Percentiles rank a stretch among this genome's conserved stretches.
These are phyloP conservation scores for Sycophila sp. DNA, from an alignment of 1,140 invertebrate species.

Conservation along the genomic window DNA sequence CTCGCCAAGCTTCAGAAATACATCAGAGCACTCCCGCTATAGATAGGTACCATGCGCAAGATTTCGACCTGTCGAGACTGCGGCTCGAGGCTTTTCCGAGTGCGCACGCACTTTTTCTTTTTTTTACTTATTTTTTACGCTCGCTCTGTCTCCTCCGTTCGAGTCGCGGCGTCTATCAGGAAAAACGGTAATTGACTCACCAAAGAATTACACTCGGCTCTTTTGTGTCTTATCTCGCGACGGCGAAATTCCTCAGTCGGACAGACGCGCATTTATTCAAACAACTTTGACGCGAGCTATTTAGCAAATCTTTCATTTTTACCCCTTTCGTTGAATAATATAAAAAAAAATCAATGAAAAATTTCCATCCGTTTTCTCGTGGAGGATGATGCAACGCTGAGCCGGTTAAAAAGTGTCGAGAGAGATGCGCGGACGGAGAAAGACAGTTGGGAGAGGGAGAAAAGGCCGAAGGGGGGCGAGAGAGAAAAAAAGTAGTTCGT, in stretches of 20 bases:
- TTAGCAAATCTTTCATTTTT: too few species aligned
- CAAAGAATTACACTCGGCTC: background rate
- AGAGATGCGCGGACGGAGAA: too few species aligned
- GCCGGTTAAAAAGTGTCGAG: too few species aligned
- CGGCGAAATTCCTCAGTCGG: too few species aligned
- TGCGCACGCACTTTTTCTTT: background rate
- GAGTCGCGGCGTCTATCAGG: background rate
- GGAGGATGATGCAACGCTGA: background rate
- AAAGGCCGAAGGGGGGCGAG: too few species aligned
- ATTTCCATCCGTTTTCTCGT: background rate
- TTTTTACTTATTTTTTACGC: background rate
- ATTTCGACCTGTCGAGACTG: constrained; percentile 9
- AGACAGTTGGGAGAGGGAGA: too few species aligned
- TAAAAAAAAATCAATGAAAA: too few species aligned
- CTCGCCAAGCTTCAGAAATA: constrained; percentile 66
- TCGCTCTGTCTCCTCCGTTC: too few species aligned
- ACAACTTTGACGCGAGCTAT: too few species aligned
- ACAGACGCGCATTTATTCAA: too few species aligned
- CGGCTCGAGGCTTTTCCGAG: background rate
- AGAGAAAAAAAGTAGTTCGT: background rate
- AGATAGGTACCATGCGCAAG: constrained; percentile 56
- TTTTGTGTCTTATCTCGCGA: background rate
- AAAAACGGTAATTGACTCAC: constrained; percentile 7
- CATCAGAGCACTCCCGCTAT: constrained; percentile 56
- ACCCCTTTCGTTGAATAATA: too few species aligned